Base-by-base conservation (phyloP, 2,113 vertebrate species). In the Tychaedon coryphoeus region DNA sequence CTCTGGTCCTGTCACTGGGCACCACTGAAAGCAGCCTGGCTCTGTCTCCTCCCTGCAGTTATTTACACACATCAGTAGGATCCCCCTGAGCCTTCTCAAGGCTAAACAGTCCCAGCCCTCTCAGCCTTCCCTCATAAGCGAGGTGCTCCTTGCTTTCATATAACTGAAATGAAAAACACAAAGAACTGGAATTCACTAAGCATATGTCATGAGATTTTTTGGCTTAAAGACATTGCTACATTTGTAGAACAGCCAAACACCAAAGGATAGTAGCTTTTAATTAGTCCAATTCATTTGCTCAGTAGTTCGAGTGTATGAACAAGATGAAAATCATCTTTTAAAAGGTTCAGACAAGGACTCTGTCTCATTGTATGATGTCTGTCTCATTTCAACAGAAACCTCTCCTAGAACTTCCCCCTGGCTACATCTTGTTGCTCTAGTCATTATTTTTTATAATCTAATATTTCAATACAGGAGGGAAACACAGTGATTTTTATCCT, bases 401-500 rank as follows among this genome's bases (percentile, higher is more conserved):
- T 85, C 76, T 88, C 66, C 53, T 76, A 94, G 38, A 86, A 62
- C 34, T 70, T 81, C 58, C 85, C 48, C 88, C 87, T 84, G 88
- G 71, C 45, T 85, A 57, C 29, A 28, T 61, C 15, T 72, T 91
- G 77, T 85, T 96, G 61, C 43, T 95, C 10, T 92, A 86, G 57
- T 80, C 51, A 93, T 95, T 97, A 92, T 51, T 86, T 96, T 95
- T 97, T 96, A 90, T 40, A 95, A 94, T 75, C 84, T 61, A 53
- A 78, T 53, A 28, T 94, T 95, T 87, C 65, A 78, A 14, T 88
- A 73, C 66, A 78, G 65, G 58, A 92, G 33, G 82, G 50, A 96
- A 96, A 95, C 7, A 1, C 47, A 36, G 24, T 36, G 50, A 47
- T 56, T 87, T 86, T 94, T 94, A 83, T 89, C 36, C 64, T 70